Base-by-base conservation (phyloP, 2,888 invertebrate genomes). In the Leptinotarsa rubiginosa region DNA sequence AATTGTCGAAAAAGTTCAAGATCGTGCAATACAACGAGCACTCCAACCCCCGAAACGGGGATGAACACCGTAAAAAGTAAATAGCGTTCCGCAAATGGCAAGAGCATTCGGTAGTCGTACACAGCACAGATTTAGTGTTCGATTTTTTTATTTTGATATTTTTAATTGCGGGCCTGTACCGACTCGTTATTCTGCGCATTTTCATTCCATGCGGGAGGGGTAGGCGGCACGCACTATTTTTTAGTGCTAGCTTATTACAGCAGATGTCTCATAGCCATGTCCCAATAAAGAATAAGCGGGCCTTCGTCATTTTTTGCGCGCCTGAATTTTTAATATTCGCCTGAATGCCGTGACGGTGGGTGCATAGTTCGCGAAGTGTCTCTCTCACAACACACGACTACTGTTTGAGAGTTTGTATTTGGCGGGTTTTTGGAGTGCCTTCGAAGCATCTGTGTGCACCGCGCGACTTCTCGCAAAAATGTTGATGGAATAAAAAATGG, bases 221-320 rank as follows among this genome's bases (percentile, higher is more conserved):
- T 85, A 85, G 90, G 90, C 89, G 89, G 89, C 89, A 90, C 90
- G 90, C 91, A 90, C 90, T 90, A 91, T 90, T 90, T 90, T 90
- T 90, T 90, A 90, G 90, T 90, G 90, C 89, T 88, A 89, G 90
- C 89, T 90, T 90, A 90, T 90, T 90, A 90, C 90, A 89, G 89
- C 90, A 90, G 90, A 91, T 90, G 91, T 90, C 90, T 90, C 90
- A 90, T 90, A 89, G 88, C 89, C 85, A 88, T 88, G 87, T 88
- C 86, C 88, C 88, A 88, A 88, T 88, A 88, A 88, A 88, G 88
- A 87, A 88, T 88, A 88, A 87, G 83, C 82, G 82, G 81, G 78
- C 84, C 81, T 62, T 81, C 86, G 85, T 86, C 86, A 87, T 87
- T 87, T 88, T 88, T 88, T 87, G 87, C 86, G 87, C 87, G 87